These are phyloP conservation scores for Thunnus albacares DNA, from an alignment of 2,797 vertebrate species.

Conservation along the genomic window DNA sequence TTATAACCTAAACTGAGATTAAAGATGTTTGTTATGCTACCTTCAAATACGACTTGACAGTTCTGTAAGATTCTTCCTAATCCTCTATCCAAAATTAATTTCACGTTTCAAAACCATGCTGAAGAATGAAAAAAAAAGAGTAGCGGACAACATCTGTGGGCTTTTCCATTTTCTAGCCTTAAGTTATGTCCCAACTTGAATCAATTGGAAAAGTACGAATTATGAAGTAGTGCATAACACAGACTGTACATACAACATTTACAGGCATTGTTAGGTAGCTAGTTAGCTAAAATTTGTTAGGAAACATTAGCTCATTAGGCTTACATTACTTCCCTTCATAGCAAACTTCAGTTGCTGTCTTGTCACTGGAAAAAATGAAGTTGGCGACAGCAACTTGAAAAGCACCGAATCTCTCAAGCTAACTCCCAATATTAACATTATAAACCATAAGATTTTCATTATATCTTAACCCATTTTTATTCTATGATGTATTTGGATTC, in stretches of 20 bases:
- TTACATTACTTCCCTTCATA: neutral
- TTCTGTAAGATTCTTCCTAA: constrained; percentile 1
- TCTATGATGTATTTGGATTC: no score
- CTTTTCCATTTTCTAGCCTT: neutral
- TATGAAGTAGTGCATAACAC: neutral
- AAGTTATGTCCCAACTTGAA: neutral
- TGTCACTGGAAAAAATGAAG: neutral
- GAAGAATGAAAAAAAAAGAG: neutral
- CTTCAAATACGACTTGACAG: neutral
- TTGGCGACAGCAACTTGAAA: neutral
- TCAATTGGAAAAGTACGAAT: neutral
- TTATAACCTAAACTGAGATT: neutral
- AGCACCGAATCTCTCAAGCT: neutral
- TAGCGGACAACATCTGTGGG: neutral
- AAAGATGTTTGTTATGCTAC: neutral
- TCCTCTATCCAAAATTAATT: neutral
- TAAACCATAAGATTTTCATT: neutral
- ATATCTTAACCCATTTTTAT: neutral
- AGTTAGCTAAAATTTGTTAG: neutral
- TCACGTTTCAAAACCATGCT: neutral
- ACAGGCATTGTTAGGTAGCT: neutral
- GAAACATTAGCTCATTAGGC: neutral
- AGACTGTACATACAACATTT: neutral
- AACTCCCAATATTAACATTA: neutral
- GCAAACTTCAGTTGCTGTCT: neutral